phyloP scores from a whole-genome alignment of 2,888 invertebrate species.

The Volucella inflata region DNA sequence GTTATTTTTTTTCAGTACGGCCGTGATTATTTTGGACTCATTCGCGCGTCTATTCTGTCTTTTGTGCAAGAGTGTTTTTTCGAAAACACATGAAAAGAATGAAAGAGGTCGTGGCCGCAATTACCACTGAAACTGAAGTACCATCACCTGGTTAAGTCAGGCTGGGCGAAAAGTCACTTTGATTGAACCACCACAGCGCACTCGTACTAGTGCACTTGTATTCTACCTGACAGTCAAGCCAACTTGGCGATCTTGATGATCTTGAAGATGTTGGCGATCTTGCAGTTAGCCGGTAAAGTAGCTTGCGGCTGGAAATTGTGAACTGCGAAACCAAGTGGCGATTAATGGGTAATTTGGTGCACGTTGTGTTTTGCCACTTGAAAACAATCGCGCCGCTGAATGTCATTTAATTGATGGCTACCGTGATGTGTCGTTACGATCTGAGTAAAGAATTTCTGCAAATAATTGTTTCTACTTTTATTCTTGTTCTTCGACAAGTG shows the following conservation, averaged over 20 bases:
- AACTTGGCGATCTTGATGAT: too few relatives aligned
- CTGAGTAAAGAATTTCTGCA: not conserved
- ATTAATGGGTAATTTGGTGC: constrained; percentile 75
- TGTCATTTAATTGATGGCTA: constrained; percentile 68
- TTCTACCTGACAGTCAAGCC: constrained; percentile 33
- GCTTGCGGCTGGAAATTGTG: constrained; percentile 52
- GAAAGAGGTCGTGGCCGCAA: constrained; percentile 75
- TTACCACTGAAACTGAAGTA: constrained; percentile 66
- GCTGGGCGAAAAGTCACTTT: constrained; percentile 55
- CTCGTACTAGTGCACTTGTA: too few relatives aligned
- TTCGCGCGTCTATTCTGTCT: constrained; percentile 40
- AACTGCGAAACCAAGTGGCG: constrained; percentile 72
- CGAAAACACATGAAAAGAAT: constrained; percentile 45
- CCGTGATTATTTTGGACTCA: constrained; percentile 63
- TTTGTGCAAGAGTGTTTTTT: constrained; percentile 47
- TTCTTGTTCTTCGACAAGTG: constrained; percentile 12
- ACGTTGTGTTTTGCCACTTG: constrained; percentile 72
- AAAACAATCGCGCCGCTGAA: constrained; percentile 52
- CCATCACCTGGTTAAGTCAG: constrained; percentile 28
- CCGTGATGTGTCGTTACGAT: constrained; percentile 15
- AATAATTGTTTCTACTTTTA: not conserved
- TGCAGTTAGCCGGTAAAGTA: constrained; percentile 61
- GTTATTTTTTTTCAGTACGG: constrained; percentile 40
- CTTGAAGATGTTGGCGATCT: constrained; percentile 9
- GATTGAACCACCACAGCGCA: constrained; percentile 53